Evolutionary conservation across 2,797 vertebrate species (phyloP).

Genomic region (Thripadectes ignobilis): DNA sequence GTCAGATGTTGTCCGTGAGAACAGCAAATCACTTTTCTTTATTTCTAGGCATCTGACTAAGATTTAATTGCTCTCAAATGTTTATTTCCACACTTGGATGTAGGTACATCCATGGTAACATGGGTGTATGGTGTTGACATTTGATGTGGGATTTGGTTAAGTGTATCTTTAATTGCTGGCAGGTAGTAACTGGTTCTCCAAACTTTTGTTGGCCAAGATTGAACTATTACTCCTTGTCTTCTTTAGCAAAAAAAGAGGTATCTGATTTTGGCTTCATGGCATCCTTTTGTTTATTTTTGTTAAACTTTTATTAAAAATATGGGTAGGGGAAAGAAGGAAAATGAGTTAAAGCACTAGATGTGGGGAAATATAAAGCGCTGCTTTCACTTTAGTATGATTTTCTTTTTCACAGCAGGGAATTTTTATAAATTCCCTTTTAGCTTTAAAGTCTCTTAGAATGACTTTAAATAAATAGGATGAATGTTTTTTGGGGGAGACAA

Average conservation of each 20-base stretch:
- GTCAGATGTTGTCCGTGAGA: neutral
- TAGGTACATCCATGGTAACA: neutral
- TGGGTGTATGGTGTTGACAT: neutral
- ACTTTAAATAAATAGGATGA: neutral
- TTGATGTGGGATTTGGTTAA: slow-evolving; percentile 4
- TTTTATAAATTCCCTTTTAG: neutral
- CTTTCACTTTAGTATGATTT: neutral
- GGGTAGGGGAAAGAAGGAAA: neutral
- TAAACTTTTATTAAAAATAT: neutral
- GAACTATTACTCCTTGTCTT: neutral
- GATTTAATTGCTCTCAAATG: slow-evolving; percentile 16
- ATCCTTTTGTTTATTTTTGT: neutral
- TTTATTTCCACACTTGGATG: neutral
- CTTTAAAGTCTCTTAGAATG: neutral
- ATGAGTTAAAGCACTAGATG: neutral
- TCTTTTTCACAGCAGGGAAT: neutral
- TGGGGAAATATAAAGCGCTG: neutral
- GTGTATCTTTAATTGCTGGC: slow-evolving; percentile 35
- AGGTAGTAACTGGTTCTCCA: slow-evolving; percentile 24
- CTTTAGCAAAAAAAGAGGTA: neutral
- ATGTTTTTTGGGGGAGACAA: neutral
- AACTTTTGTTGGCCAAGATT: neutral
- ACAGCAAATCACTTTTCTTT: neutral
- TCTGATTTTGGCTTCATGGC: neutral
- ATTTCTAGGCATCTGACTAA: slow-evolving; percentile 27